phyloP scores from a whole-genome alignment of 2,888 invertebrate species.

The Timema podura region DNA sequence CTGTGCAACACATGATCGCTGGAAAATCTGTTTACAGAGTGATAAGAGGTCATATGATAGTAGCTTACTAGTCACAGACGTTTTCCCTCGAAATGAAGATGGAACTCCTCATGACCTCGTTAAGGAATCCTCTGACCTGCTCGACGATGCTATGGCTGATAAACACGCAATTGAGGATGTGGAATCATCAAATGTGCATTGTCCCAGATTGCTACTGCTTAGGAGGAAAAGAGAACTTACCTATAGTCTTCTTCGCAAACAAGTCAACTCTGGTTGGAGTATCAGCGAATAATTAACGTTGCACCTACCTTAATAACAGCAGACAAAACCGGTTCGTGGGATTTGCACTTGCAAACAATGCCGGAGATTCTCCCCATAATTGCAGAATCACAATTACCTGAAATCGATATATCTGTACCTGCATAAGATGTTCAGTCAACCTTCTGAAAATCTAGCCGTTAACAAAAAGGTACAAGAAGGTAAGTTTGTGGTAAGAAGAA shows the following conservation, averaged over 20 bases:
- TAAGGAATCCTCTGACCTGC: conserved; percentile 2
- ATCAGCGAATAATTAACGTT: conserved; percentile 3
- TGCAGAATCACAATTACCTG: neutral
- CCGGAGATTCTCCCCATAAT: neutral
- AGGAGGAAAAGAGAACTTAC: neutral
- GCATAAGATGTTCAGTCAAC: neutral
- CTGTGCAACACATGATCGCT: no score
- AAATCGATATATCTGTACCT: neutral
- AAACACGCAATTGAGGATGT: neutral
- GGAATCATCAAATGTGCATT: neutral
- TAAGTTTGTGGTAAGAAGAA: conserved; percentile 1
- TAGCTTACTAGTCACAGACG: neutral
- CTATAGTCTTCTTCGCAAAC: neutral
- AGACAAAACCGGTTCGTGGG: conserved; percentile 7
- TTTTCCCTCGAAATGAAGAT: neutral
- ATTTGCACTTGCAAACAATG: conserved; percentile 7
- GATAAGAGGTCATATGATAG: no score
- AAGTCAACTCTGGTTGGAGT: conserved; percentile 4
- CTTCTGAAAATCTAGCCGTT: neutral
- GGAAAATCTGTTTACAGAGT: no score
- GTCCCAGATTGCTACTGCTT: neutral
- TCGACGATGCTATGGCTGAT: neutral
- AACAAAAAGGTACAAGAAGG: neutral
- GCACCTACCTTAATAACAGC: neutral
- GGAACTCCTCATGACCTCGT: neutral